Conservation (phyloP, 1,140 invertebrate species). For the Macrostomum lignano region DNA sequence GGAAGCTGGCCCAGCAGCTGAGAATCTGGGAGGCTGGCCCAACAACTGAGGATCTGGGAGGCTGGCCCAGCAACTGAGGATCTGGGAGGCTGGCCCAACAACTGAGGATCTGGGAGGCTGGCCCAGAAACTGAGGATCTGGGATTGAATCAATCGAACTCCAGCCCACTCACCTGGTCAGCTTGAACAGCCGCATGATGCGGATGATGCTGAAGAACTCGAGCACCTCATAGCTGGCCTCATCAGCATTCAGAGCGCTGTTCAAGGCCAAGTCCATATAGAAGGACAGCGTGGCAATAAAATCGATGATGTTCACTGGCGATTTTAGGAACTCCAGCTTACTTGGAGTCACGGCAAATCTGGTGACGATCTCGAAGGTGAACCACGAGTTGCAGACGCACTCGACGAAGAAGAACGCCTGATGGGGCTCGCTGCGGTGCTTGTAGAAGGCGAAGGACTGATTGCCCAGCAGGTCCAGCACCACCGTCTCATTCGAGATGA, state of each 20-base stretch:
- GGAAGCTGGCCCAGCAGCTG: no score
- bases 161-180: no score
- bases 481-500: conserved; percentile 54
- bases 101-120: no score
- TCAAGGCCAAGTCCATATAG: conserved; percentile 58
- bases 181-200: conserved; percentile 90
- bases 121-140: no score
- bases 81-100: no score
- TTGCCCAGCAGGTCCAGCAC: conserved; percentile 7
- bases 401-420: conserved; percentile 69
- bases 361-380: conserved; percentile 63
- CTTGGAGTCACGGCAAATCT: conserved; percentile 53
- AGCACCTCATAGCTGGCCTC: no score
- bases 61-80: no score
- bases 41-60: no score
- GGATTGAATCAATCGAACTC: no score
- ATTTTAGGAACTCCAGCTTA: conserved; percentile 23
- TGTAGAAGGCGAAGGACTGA: conserved; percentile 49
- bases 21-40: no score
- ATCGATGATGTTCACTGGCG: conserved; percentile 48
- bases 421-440: conserved; percentile 70
- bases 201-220: conserved; percentile 93
- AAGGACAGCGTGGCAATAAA: conserved; percentile 75
- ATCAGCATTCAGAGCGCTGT: conserved; percentile 23
- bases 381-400: conserved; percentile 79